These are phyloP conservation scores for Pogonognathellus flavescens DNA, from an alignment of 1,140 invertebrate species.

Conservation along the genomic window DNA sequence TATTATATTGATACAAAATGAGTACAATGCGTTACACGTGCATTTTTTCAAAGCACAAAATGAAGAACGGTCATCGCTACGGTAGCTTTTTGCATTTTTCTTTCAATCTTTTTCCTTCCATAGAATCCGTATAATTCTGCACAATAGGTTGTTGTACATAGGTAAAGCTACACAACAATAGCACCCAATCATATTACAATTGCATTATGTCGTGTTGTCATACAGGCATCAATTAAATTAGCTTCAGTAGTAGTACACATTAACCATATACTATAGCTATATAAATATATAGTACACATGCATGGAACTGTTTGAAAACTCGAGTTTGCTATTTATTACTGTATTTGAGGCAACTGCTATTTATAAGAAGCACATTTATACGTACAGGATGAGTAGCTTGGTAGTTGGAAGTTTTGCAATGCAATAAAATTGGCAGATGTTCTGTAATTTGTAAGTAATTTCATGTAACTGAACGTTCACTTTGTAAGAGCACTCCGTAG, in stretches of 20 bases:
- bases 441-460: not conserved
- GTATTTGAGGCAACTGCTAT: not conserved
- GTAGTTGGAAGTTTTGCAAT: not conserved
- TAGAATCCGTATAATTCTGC: too few species aligned
- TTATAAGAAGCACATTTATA: not conserved
- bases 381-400: not conserved
- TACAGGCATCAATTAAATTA: not conserved
- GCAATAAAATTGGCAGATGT: conserved; percentile 31
- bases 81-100: conserved; percentile 1
- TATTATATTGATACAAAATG: too few species aligned
- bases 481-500: not conserved
- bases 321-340: not conserved
- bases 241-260: too few species aligned
- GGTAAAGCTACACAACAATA: not conserved
- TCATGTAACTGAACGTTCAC: too few species aligned
- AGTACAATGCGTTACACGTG: not conserved
- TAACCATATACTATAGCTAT: too few species aligned
- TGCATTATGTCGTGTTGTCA: not conserved
- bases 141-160: not conserved
- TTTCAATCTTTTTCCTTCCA: too few species aligned
- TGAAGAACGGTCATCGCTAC: conserved; percentile 10
- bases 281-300: too few species aligned
- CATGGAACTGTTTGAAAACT: not conserved
- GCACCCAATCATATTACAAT: conserved; percentile 8
- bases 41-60: not conserved